Evolutionary conservation across 1,140 invertebrate species (phyloP).

Genomic region (Camponotus floridanus): DNA sequence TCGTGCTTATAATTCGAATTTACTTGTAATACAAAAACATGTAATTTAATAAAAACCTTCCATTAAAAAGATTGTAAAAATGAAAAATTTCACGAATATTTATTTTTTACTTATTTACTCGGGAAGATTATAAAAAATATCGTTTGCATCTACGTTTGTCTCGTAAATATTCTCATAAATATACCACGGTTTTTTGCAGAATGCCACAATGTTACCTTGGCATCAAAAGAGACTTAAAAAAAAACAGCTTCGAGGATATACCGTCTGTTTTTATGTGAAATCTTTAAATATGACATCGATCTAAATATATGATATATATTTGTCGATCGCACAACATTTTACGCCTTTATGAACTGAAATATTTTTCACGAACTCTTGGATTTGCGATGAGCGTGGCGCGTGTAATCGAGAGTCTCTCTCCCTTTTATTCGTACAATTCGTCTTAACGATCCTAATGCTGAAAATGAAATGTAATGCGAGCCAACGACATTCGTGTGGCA

Average conservation of each 20-base stretch:
- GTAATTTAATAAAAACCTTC: not conserved
- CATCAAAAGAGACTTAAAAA: slow-evolving; percentile 36
- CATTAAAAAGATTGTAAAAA: not conserved
- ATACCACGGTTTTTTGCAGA: not conserved
- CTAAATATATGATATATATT: not conserved
- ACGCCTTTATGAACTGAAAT: not conserved
- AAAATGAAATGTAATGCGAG: slow-evolving; percentile 68
- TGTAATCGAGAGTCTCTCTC: not conserved
- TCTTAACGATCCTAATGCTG: slow-evolving; percentile 61
- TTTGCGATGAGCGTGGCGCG: not conserved
- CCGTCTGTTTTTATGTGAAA: not conserved
- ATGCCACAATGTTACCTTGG: slow-evolving; percentile 26
- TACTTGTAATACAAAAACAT: not conserved
- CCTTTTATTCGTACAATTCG: slow-evolving; percentile 30
- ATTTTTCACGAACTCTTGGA: not conserved
- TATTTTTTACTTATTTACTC: not conserved
- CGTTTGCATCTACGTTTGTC: not conserved
- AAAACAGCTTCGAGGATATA: not conserved
- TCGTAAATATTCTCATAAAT: slow-evolving; percentile 51
- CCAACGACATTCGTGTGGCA: slow-evolving; percentile 52
- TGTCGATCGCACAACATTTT: not conserved
- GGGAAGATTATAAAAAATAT: slow-evolving; percentile 8
- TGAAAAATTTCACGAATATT: not conserved
- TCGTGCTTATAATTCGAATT: not conserved
- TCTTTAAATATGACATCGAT: not conserved